Base-by-base conservation (phyloP, 2,797 vertebrate genomes). In the Vultur gryphus region DNA sequence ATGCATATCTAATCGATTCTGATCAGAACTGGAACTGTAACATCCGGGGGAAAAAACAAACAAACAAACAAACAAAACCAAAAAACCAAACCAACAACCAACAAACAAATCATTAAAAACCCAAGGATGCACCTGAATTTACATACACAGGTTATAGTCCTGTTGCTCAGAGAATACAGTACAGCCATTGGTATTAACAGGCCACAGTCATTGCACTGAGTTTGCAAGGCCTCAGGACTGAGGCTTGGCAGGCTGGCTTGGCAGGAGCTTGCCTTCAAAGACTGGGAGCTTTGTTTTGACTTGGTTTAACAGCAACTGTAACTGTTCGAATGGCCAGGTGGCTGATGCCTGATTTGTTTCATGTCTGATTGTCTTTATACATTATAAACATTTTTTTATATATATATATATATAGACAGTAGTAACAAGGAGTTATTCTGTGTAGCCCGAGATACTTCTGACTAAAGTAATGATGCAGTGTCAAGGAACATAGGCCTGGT, bases 381-480 rank as follows among this genome's bases (percentile, higher is more conserved):
- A 12, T 17, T 21, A 37, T 10, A 37, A 70, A 49, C 33, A 16
- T 37, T 37, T 37, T 37, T 37, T 37, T 5, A 23, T 5, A 44
- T 6, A 46, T 4, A 35, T 3, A 20, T 2, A 61, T 2, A 6
- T 1, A 31, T 1, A 64, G 5, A 26, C 9, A 51, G 52, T 6
- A n/a, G 58, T 3, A 48, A 16, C 7, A 16, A 62, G 23, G 15
- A 51, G 43, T 19, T 77, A 33, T 4, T 31, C 23, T 23, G 31
- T 16, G 19, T 26, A 33, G 31, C 49, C 43, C 10, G 26, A 49
- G 35, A 19, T 20, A 59, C 13, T 66, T 46, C 61, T 69, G 54
- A 54, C 54, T 35, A 2, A 20, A 44, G 33, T 13, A 46, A 37
- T 3, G n/a, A 25, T 10, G 11, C 23, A 14, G 35, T 2, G 28